Conservation (phyloP, 2,888 invertebrate genomes). For the Drosophila paucipuncta region DNA sequence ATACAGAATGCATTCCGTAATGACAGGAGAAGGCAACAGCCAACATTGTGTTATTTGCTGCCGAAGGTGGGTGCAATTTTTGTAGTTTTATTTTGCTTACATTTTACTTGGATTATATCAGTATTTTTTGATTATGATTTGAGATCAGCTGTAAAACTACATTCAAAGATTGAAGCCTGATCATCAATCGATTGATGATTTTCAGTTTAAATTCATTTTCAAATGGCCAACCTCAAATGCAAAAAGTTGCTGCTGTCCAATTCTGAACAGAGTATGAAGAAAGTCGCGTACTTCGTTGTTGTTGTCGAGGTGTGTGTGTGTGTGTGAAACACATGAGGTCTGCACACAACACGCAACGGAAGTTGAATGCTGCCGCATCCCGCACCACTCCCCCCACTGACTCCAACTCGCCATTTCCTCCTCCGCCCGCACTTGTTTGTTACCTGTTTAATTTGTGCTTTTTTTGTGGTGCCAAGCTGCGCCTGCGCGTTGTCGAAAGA, state of each 20-base stretch:
- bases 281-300: neutral
- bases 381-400: neutral
- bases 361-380: conserved; percentile 17
- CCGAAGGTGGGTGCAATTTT: neutral
- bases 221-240: neutral
- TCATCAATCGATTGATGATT: no score
- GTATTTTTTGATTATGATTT: no score
- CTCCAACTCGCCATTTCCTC: neutral
- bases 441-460: conserved; percentile 22
- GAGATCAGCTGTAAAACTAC: no score
- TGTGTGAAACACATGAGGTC: conserved; percentile 24
- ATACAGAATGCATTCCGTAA: neutral
- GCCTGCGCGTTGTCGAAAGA: conserved; percentile 52
- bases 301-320: neutral
- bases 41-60: neutral
- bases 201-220: no score
- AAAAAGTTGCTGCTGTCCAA: neutral
- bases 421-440: conserved; percentile 8
- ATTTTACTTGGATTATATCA: neutral
- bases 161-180: no score
- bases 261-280: neutral
- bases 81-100: neutral
- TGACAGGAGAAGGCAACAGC: neutral
- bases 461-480: conserved; percentile 44
- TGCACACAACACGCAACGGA: conserved; percentile 47